phyloP scores from a whole-genome alignment of 1,140 invertebrate species.

The Micrasema minimum region DNA sequence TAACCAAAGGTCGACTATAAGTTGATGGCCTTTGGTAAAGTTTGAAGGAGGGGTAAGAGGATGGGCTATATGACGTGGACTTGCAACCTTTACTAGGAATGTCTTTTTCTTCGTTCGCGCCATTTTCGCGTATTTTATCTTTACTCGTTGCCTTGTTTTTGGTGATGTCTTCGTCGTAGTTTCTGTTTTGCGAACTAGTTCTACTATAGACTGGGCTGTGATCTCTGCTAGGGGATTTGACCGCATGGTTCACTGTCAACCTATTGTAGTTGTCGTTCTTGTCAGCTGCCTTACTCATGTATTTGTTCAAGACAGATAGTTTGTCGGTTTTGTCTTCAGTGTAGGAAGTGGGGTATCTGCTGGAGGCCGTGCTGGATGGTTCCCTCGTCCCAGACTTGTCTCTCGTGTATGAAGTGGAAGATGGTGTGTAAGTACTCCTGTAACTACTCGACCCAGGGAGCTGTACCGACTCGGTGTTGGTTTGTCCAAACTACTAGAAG shows the following conservation, averaged over 20 bases:
- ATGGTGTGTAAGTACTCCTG: slow-evolving; percentile 37
- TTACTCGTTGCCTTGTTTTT: slow-evolving; percentile 30
- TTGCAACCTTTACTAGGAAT: slow-evolving; percentile 66
- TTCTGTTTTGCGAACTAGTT: slow-evolving; percentile 26
- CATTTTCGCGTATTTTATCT: slow-evolving; percentile 32
- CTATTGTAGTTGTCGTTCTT: slow-evolving; percentile 42
- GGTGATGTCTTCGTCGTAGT: slow-evolving; percentile 26
- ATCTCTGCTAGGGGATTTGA: slow-evolving; percentile 61
- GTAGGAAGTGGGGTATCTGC: slow-evolving; percentile 37
- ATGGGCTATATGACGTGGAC: slow-evolving; percentile 59
- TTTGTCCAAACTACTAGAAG: slow-evolving; percentile 35
- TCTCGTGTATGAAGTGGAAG: slow-evolving; percentile 43
- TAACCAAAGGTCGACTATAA: slow-evolving; percentile 59
- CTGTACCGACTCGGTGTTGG: slow-evolving; percentile 36
- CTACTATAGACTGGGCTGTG: slow-evolving; percentile 57
- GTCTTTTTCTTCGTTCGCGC: slow-evolving; percentile 59
- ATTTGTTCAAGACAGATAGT: slow-evolving; percentile 46
- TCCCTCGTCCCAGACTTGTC: slow-evolving; percentile 45
- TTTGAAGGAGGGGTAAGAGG: slow-evolving; percentile 62
- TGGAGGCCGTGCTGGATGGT: slow-evolving; percentile 18
- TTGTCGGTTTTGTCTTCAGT: slow-evolving; percentile 47
- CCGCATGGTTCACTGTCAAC: slow-evolving; percentile 25
- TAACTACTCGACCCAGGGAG: slow-evolving; percentile 33
- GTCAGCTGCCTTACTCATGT: slow-evolving; percentile 42
- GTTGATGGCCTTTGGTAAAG: slow-evolving; percentile 61